phyloP scores from a whole-genome alignment of 2,888 invertebrate species.

The Blastobasis lacticolella region DNA sequence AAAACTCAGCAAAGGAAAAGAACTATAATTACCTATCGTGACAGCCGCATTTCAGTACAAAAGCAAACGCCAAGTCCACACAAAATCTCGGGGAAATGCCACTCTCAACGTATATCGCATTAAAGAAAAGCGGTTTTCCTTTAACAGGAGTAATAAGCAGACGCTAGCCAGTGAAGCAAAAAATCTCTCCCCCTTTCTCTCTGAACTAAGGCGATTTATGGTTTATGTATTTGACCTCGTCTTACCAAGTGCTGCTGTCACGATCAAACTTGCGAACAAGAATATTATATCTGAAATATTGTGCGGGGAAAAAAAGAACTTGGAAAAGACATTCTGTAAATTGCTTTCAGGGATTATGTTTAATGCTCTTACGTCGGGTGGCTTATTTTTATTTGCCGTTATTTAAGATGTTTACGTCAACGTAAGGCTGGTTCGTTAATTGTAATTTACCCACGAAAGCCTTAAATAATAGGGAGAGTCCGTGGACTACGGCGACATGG shows the following conservation, averaged over 20 bases:
- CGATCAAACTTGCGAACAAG: slow-evolving; percentile 45
- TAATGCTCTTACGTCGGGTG: slow-evolving; percentile 17
- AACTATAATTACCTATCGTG: too few species aligned
- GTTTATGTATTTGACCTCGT: slow-evolving; percentile 60
- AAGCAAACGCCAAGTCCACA: too few species aligned
- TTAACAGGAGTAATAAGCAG: slow-evolving; percentile 46
- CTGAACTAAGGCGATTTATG: slow-evolving; percentile 50
- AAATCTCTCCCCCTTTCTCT: slow-evolving; percentile 42
- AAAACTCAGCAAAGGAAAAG: background rate
- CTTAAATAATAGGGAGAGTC: too few species aligned
- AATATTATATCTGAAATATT: slow-evolving; percentile 33
- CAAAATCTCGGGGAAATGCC: background rate
- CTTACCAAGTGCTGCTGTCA: slow-evolving; percentile 35
- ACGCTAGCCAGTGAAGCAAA: slow-evolving; percentile 42
- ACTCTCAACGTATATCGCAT: slow-evolving; percentile 13
- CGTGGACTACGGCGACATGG: too few species aligned
- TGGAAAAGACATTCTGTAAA: slow-evolving; percentile 26
- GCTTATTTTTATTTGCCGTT: slow-evolving; percentile 4
- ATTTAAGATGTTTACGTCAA: background rate
- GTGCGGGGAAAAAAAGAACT: slow-evolving; percentile 24
- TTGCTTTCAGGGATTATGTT: slow-evolving; percentile 26
- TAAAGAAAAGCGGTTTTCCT: slow-evolving; percentile 31
- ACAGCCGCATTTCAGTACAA: too few species aligned
- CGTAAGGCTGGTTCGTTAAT: too few species aligned
- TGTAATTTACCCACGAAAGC: too few species aligned